A percentile compares a stretch with the other conserved stretches of the same genome.
Evolutionary conservation across 2,888 invertebrate species (phyloP).

Genomic region (Drosophila setosimentum): DNA sequence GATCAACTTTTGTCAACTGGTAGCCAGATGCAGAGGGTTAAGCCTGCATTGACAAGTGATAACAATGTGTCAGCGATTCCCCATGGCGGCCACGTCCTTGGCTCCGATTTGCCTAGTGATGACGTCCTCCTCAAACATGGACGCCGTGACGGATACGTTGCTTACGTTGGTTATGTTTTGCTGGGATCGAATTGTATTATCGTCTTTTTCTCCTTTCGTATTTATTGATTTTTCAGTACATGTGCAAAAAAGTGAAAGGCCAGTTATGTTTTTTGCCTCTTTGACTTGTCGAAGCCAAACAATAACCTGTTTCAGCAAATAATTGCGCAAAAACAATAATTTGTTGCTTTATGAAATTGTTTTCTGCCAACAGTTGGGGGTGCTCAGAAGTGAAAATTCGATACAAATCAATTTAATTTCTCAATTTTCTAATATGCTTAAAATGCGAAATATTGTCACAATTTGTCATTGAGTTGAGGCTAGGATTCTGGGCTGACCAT

Average conservation of each 20-base stretch:
- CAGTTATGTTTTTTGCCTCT: slow-evolving; percentile 31
- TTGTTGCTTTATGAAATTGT: slow-evolving; percentile 37
- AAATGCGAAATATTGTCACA: not conserved
- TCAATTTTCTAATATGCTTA: not conserved
- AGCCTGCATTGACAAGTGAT: slow-evolving; percentile 72
- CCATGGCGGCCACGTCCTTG: slow-evolving; percentile 59
- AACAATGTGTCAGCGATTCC: slow-evolving; percentile 76
- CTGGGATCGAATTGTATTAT: slow-evolving; percentile 17
- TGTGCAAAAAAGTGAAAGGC: slow-evolving; percentile 69
- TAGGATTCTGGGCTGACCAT: not conserved
- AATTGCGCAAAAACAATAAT: slow-evolving; percentile 43
- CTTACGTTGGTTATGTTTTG: slow-evolving; percentile 4
- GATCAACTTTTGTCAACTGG: slow-evolving; percentile 69
- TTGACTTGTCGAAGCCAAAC: slow-evolving; percentile 53
- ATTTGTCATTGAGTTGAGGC: not conserved
- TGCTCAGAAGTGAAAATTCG: slow-evolving; percentile 32
- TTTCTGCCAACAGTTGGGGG: slow-evolving; percentile 32
- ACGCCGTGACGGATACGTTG: slow-evolving; percentile 24
- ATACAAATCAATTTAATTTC: not conserved
- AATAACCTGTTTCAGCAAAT: slow-evolving; percentile 63
- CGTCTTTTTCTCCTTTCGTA: slow-evolving; percentile 28
- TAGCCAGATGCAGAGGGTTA: slow-evolving; percentile 4
- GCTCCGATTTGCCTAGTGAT: slow-evolving; percentile 58
- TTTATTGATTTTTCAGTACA: slow-evolving; percentile 46
- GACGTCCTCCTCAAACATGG: slow-evolving; percentile 59